A percentile compares a stretch with the other conserved stretches of the same genome.
These are phyloP conservation scores for Agrochola litura DNA, from an alignment of 2,888 invertebrate genomes.

Conservation along the genomic window DNA sequence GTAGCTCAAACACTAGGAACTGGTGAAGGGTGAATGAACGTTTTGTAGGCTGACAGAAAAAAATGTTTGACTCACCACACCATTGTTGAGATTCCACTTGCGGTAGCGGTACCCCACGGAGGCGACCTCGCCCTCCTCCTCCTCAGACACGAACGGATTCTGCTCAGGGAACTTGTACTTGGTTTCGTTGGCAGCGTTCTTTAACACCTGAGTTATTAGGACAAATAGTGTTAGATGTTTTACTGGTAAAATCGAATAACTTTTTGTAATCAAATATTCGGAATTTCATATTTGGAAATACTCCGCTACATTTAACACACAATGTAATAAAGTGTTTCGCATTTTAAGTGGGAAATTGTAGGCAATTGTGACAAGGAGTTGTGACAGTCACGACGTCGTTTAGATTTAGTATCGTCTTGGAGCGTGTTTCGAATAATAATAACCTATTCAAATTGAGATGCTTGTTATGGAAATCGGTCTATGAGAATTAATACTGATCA, in stretches of 20 bases:
- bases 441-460: not conserved
- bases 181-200: slow-evolving; percentile 93
- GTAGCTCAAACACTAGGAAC: not conserved
- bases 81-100: slow-evolving; percentile 98
- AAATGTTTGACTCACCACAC: slow-evolving; percentile 92
- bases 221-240: slow-evolving; percentile 14
- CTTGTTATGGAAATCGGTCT: not conserved
- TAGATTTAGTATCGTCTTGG: not conserved
- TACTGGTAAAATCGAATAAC: not conserved
- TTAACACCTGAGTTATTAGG: slow-evolving; percentile 88
- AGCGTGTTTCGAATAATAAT: slow-evolving; percentile 2
- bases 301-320: not conserved
- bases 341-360: not conserved
- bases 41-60: not conserved
- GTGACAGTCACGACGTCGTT: not conserved
- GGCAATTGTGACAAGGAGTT: not conserved
- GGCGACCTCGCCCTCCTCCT: slow-evolving; percentile 97
- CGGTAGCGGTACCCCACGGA: slow-evolving; percentile 99
- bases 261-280: not conserved
- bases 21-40: not conserved
- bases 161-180: slow-evolving; percentile 96
- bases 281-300: not conserved
- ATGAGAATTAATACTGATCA: not conserved
- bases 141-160: slow-evolving; percentile 98
- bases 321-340: not conserved